Evolutionary conservation across 2,797 vertebrate species (phyloP).

Genomic region (Molossus alvarezi): DNA sequence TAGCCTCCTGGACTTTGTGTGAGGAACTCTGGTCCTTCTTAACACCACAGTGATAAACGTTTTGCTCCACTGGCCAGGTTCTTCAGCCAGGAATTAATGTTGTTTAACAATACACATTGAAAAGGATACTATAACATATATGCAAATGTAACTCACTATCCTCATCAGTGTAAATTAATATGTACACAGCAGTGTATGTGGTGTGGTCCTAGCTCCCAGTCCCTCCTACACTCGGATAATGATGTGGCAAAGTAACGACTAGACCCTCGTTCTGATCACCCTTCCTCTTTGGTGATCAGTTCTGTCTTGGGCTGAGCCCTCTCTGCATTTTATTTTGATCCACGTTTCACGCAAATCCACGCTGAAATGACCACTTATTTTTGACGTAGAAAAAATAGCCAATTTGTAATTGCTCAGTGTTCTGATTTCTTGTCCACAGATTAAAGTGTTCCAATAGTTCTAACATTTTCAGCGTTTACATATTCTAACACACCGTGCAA

Average conservation of each 20-base stretch:
- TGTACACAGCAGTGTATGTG: background rate
- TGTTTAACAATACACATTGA: background rate
- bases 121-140: background rate
- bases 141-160: background rate
- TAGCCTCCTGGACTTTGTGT: background rate
- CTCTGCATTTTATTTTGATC: background rate
- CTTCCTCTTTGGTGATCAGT: background rate
- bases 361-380: background rate
- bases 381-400: background rate
- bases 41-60: background rate
- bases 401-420: background rate
- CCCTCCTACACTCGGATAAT: background rate
- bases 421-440: background rate
- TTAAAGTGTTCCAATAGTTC: background rate
- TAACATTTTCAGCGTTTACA: background rate
- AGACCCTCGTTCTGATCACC: fast-evolving
- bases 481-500: background rate
- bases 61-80: background rate
- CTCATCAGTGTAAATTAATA: background rate
- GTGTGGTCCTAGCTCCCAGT: background rate
- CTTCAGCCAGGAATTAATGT: background rate
- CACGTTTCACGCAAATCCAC: background rate
- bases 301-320: background rate
- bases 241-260: no score
- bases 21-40: background rate